phyloP scores from a whole-genome alignment of 2,888 invertebrate species.

The Hypsopygia costalis region DNA sequence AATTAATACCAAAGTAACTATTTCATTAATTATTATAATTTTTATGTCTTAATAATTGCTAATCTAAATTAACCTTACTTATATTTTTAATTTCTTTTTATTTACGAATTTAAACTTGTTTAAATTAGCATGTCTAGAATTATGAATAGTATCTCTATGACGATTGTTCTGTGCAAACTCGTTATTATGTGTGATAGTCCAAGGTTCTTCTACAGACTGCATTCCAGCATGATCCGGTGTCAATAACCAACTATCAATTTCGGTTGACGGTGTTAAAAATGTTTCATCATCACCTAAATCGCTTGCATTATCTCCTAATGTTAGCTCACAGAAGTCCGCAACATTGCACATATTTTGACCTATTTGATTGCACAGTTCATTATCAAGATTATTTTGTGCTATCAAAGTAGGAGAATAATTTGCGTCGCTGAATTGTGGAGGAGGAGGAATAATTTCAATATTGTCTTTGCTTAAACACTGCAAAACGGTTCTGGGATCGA shows the following conservation, averaged over 20 bases:
- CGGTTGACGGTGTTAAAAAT: constrained; percentile 23
- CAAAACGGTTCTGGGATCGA: constrained; percentile 59
- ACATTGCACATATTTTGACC: neutral
- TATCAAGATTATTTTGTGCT: neutral
- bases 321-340: too few species aligned
- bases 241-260: constrained; percentile 54
- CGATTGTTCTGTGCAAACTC: neutral
- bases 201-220: neutral
- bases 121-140: constrained; percentile 28
- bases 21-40: too few species aligned
- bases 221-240: constrained; percentile 25
- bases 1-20: too few species aligned
- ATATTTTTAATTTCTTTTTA: constrained; percentile 39
- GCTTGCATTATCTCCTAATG: too few species aligned
- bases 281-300: neutral
- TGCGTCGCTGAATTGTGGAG: constrained; percentile 44
- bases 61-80: too few species aligned
- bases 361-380: neutral
- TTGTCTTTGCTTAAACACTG: constrained; percentile 36
- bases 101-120: constrained; percentile 42
- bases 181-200: neutral
- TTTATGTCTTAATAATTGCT: too few species aligned
- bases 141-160: neutral
- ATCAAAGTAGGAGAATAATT: constrained; percentile 18
- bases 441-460: constrained; percentile 44